Base-by-base conservation (phyloP, 2,888 invertebrate genomes). In the Zelleria hepariella region DNA sequence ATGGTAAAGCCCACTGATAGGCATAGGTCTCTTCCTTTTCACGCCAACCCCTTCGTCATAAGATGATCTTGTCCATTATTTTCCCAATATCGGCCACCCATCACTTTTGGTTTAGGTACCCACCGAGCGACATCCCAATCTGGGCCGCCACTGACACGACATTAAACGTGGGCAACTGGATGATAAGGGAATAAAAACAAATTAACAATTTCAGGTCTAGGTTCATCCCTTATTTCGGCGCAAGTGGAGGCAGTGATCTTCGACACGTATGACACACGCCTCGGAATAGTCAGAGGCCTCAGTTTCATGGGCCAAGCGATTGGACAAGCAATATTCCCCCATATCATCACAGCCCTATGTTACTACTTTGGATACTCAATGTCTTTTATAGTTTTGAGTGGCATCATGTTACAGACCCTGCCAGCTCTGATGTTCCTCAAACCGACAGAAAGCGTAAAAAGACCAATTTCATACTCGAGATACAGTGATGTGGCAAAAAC, bases 241-340 rank as follows among this genome's bases (percentile, higher is more conserved):
- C 89, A 90, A 75, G 80, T 90, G 5, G 87, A 89, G 62, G 86
- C 84, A 25, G 79, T 89, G 20, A 68, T 89, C 56, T 84, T 83
- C 63, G 90, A 90, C 62, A 85, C 84, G 0, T 90, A 89, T 62
- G 86, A 90, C 65, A 73, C 79, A 15, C 75, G 82, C 18, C 62
- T 87, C 18, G 81, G 77, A 48, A 64, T 83, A 18, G 72, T 89
- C 53, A 75, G 84, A 64, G 82, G 82, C 23, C 58, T 86, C 53
- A 83, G 84, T 64, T 83, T 79, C 58, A 73, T 80, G 3, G 88
- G 86, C 1, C 89, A 89, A 76, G 88, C 90, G 10, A 62, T 88
- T 20, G 89, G 88, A 32, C 82, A 85, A 63, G 75, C 86, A 6
- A 63, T 80, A 57, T 85, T 89, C 60, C 90, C 90, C 8, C 86